Evolutionary conservation across 2,113 vertebrate species (phyloP).

Genomic region (Rhinopithecus roxellana): DNA sequence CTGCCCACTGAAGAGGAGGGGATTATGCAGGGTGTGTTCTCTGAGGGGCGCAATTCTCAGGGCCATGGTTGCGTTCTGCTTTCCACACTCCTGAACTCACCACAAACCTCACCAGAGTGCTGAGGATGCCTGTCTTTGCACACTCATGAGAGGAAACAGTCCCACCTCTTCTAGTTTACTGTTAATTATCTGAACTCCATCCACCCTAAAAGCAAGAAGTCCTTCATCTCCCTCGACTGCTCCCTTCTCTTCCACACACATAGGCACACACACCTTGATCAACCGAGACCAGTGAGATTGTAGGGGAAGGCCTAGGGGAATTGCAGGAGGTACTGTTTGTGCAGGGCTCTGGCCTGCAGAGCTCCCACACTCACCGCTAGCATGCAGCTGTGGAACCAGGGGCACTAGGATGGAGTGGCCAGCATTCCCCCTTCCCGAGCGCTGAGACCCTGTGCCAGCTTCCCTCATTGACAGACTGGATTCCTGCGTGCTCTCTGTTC

Average conservation of each 20-base stretch:
- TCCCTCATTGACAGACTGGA: not conserved
- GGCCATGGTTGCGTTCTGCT: not conserved
- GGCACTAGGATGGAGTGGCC: too few relatives aligned
- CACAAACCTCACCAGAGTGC: not conserved
- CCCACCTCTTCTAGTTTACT: not conserved
- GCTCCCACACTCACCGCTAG: not conserved
- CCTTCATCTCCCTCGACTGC: not conserved
- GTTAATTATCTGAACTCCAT: not conserved
- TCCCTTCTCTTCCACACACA: not conserved
- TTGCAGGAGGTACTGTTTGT: not conserved
- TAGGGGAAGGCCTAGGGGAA: not conserved
- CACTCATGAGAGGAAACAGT: not conserved
- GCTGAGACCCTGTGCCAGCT: accelerated
- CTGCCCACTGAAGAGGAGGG: not conserved
- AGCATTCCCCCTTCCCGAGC: not conserved
- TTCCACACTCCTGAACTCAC: not conserved
- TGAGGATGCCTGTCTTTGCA: not conserved
- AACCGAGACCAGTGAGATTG: not conserved
- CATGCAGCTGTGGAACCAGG: accelerated
- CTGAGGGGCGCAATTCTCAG: not conserved
- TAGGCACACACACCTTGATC: not conserved
- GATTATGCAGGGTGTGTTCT: not conserved
- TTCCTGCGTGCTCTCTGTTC: not conserved
- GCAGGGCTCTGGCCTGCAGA: not conserved
- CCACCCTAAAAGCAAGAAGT: not conserved